A percentile compares a stretch with the other conserved stretches of the same genome.
phyloP scores from a whole-genome alignment of 2,113 vertebrate genomes.

The Dryoscopus gambensis region DNA sequence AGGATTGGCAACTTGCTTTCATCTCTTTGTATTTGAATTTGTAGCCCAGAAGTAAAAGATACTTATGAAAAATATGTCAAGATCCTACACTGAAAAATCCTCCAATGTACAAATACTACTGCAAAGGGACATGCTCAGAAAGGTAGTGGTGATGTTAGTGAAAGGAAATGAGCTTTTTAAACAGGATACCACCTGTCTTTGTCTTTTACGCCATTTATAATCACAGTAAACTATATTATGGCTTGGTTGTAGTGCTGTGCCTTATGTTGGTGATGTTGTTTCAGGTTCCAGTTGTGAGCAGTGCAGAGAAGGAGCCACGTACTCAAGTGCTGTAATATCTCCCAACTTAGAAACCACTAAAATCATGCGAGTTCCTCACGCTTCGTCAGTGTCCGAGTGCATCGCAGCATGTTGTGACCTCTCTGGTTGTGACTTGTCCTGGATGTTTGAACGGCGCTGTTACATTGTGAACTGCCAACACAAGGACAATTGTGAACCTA shows the following conservation, averaged over 20 bases:
- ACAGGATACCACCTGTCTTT: background rate
- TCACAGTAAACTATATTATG: background rate
- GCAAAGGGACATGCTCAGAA: background rate
- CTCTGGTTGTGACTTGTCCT: slow-evolving; percentile 82
- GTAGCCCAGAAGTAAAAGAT: background rate
- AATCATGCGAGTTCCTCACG: slow-evolving; percentile 79
- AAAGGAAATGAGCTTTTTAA: background rate
- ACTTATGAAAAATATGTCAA: background rate
- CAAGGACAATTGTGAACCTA: slow-evolving; percentile 78
- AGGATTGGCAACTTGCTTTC: background rate
- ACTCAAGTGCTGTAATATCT: slow-evolving; percentile 79
- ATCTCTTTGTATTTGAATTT: background rate
- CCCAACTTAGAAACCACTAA: slow-evolving; percentile 77
- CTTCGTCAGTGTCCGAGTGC: slow-evolving; percentile 73
- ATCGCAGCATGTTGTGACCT: slow-evolving; percentile 81
- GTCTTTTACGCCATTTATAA: background rate
- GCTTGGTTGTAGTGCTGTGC: background rate
- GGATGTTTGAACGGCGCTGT: slow-evolving; percentile 86
- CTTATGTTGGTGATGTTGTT: background rate
- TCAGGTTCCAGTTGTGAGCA: slow-evolving; percentile 76
- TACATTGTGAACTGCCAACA: slow-evolving; percentile 85
- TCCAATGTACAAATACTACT: background rate
- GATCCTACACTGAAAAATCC: background rate
- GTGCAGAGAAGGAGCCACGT: slow-evolving; percentile 81
- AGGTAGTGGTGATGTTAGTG: background rate